These are phyloP conservation scores for Crotalus helleri DNA, from an alignment of 2,113 vertebrate genomes.

Conservation along the genomic window DNA sequence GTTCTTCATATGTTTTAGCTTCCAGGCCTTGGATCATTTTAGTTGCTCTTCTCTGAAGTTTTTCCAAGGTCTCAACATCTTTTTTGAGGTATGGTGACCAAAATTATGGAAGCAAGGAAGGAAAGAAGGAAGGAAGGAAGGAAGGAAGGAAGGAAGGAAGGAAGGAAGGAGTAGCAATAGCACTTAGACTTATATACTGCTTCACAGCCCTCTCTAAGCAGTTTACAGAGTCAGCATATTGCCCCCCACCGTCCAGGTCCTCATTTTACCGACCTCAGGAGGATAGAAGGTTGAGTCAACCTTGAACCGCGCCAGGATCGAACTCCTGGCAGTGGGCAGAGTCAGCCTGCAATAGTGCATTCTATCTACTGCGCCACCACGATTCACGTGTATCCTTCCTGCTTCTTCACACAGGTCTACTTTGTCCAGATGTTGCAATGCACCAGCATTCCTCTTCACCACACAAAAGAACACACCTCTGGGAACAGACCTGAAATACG, in stretches of 20 bases:
- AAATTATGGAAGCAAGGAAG: no score
- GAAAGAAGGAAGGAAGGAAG: no score
- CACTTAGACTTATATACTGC: background rate
- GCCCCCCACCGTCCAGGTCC: background rate
- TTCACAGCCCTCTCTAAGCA: background rate
- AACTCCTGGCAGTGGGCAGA: no score
- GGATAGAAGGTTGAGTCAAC: background rate
- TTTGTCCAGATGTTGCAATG: constrained; percentile 92
- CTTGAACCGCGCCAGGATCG: no score
- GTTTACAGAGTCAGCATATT: background rate
- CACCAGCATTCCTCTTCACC: constrained; percentile 92
- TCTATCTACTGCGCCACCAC: background rate
- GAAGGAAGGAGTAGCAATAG: background rate
- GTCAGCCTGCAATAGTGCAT: no score
- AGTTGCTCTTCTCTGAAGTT: no score
- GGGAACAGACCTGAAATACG: constrained; percentile 91
- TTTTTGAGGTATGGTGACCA: no score
- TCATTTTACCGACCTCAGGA: background rate
- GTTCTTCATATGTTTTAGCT: no score
- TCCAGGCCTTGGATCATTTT: no score
- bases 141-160: no score
- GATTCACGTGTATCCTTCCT: background rate
- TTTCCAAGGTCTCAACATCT: no score
- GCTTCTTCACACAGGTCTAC: constrained; percentile 74
- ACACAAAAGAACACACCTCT: constrained; percentile 95